Evolutionary conservation across 2,888 invertebrate species (phyloP).

Genomic region (Microctonus hyperodae): DNA sequence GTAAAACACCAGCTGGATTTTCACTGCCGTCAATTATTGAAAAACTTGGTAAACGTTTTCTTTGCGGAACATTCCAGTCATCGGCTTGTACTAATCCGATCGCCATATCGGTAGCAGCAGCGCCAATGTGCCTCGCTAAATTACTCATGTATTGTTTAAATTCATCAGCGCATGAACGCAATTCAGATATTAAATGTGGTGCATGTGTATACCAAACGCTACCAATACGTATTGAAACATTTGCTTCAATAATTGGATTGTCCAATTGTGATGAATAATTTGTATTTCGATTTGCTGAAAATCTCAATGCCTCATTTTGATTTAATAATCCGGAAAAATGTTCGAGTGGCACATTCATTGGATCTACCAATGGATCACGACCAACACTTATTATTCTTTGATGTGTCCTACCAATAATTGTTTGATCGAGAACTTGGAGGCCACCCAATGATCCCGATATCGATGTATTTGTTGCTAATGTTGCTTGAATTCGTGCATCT

Average conservation of each 20-base stretch:
- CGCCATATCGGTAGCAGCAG: conserved; percentile 94
- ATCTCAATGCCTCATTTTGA: conserved; percentile 66
- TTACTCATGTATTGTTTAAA: conserved; percentile 88
- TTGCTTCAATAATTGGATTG: conserved; percentile 51
- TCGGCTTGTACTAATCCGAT: conserved; percentile 83
- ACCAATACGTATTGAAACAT: conserved; percentile 59
- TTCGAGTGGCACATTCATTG: conserved; percentile 53
- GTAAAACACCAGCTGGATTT: conserved; percentile 40
- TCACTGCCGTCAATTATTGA: conserved; percentile 62
- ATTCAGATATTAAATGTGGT: conserved; percentile 82
- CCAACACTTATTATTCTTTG: conserved; percentile 88
- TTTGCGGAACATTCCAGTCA: conserved; percentile 63
- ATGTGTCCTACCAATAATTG: conserved; percentile 82
- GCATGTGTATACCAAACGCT: conserved; percentile 92
- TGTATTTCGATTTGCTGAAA: conserved; percentile 62
- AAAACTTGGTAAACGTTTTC: conserved; percentile 64
- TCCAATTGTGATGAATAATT: conserved; percentile 42
- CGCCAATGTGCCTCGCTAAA: conserved; percentile 83
- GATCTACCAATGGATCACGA: conserved; percentile 72
- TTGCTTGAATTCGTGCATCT: conserved; percentile 88
- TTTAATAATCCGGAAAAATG: conserved; percentile 56
- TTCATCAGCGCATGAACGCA: conserved; percentile 88
- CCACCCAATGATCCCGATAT: conserved; percentile 91
- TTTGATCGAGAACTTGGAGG: conserved; percentile 87
- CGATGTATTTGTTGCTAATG: conserved; percentile 69